A percentile compares a stretch with the other conserved stretches of the same genome.
Evolutionary conservation across 2,113 vertebrate species (phyloP).

Genomic region (Hucho hucho): DNA sequence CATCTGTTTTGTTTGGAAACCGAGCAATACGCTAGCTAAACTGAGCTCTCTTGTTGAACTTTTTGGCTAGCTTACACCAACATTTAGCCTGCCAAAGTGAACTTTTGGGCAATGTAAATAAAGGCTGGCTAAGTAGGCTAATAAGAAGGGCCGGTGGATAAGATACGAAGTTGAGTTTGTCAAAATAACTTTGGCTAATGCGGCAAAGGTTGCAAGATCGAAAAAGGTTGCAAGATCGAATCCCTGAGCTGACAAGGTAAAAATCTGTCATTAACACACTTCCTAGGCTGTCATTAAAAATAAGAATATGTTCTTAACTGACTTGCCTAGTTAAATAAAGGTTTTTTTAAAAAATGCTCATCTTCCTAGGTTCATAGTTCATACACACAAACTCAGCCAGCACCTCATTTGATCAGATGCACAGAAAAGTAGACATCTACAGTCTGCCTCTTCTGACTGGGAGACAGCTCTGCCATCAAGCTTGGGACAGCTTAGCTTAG

Average conservation of each 20-base stretch:
- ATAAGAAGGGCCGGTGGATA: background rate
- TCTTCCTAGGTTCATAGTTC: background rate
- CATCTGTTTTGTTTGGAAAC: constrained; percentile 24
- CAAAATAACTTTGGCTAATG: background rate
- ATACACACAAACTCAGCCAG: no score
- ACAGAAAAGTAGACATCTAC: background rate
- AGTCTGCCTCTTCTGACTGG: background rate
- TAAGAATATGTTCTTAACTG: no score
- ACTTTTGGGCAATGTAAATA: background rate
- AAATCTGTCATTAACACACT: no score
- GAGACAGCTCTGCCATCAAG: background rate
- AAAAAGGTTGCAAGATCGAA: no score
- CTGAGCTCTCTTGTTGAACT: background rate
- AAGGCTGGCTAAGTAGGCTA: background rate
- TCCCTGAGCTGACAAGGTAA: no score
- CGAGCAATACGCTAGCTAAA: background rate
- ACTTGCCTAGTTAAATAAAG: no score
- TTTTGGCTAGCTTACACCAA: background rate
- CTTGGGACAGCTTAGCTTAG: background rate
- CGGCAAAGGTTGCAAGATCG: background rate
- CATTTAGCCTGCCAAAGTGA: background rate
- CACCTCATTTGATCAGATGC: background rate
- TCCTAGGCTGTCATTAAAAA: no score
- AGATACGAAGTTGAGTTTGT: background rate
- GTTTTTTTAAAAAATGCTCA: background rate